phyloP scores from a whole-genome alignment of 2,888 invertebrate genomes.

The Eupithecia insigniata region DNA sequence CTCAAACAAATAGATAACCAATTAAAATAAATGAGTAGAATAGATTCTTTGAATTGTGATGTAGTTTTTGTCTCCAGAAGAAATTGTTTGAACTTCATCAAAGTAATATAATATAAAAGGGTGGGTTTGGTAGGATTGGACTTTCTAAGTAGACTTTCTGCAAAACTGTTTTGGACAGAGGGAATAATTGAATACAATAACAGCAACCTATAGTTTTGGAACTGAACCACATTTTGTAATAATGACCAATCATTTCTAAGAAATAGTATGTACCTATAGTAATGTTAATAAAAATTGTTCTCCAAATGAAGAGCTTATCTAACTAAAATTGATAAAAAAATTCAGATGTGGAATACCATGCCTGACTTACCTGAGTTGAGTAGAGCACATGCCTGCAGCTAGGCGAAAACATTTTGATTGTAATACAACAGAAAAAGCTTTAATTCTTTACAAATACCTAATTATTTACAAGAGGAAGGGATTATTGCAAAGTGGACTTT shows the following conservation, averaged over 20 bases:
- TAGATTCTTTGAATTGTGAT: background rate
- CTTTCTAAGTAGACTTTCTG: background rate
- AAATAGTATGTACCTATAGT: background rate
- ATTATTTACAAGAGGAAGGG: constrained; percentile 46
- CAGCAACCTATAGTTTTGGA: background rate
- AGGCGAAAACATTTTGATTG: constrained; percentile 71
- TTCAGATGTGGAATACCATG: constrained; percentile 19
- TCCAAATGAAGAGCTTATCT: constrained; percentile 36
- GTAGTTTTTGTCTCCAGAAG: background rate
- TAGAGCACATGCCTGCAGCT: constrained; percentile 71
- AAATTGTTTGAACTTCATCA: background rate
- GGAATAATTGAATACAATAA: background rate
- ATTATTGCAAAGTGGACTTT: constrained; percentile 59
- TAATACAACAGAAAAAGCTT: constrained; percentile 20
- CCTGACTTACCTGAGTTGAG: constrained; percentile 68
- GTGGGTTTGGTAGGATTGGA: background rate
- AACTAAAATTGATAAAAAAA: constrained; percentile 30
- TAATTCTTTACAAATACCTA: constrained; percentile 35
- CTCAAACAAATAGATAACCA: too few relatives aligned
- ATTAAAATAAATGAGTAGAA: background rate
- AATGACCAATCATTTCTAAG: background rate
- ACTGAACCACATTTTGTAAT: background rate
- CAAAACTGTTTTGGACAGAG: background rate
- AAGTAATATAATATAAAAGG: background rate
- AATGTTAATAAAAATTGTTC: constrained; percentile 11